Percentiles rank a stretch among this genome's conserved stretches.
Conservation (phyloP, 2,797 vertebrate genomes). For the Pangasius mekongensis region DNA sequence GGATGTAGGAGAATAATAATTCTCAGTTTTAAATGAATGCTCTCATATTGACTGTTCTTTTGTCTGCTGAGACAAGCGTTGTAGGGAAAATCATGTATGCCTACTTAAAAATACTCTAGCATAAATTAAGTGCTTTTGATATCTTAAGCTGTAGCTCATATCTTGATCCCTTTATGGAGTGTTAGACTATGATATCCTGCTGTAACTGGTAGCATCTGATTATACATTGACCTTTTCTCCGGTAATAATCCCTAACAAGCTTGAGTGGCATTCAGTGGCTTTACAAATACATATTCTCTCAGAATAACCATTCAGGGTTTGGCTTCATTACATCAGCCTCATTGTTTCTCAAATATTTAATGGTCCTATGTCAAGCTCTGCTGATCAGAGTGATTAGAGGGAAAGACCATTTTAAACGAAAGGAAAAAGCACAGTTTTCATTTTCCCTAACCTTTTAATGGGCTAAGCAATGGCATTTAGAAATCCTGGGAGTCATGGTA, state of each 20-base stretch:
- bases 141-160: neutral
- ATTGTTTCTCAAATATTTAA: neutral
- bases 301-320: neutral
- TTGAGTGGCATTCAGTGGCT: neutral
- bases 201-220: neutral
- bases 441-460: neutral
- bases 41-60: neutral
- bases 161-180: neutral
- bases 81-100: neutral
- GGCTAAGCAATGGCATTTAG: constrained; percentile 7
- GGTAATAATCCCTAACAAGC: neutral
- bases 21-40: neutral
- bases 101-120: neutral
- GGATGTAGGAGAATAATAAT: constrained; percentile 23
- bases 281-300: neutral
- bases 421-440: neutral
- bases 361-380: neutral
- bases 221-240: neutral
- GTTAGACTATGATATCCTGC: neutral
- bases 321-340: neutral
- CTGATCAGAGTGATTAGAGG: neutral
- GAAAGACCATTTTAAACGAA: neutral
- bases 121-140: neutral
- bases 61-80: neutral
- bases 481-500: neutral